phyloP scores from a whole-genome alignment of 2,797 vertebrate genomes.

The Psittacula echo region DNA sequence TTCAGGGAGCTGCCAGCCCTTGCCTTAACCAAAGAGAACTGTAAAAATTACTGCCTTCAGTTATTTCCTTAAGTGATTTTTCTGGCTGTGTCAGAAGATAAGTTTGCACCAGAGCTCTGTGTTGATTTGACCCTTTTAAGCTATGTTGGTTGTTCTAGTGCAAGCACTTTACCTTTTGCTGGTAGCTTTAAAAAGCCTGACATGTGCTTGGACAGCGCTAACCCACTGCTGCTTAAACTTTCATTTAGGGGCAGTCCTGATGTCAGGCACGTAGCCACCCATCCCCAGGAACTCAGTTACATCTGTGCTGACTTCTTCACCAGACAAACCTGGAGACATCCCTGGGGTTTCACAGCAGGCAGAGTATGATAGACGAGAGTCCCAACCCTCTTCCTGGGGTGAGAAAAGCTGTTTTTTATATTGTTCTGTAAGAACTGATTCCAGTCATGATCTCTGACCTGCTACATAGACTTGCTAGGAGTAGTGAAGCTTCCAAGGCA shows the following conservation, averaged over 20 bases:
- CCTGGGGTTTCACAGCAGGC: not conserved
- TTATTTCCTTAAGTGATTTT: not conserved
- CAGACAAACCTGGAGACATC: not conserved
- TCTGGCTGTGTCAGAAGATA: slow-evolving; percentile 21
- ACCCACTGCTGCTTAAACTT: not conserved
- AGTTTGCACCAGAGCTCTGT: not conserved
- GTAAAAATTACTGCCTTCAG: slow-evolving; percentile 1
- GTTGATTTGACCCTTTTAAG: not conserved
- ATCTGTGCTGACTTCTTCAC: not conserved
- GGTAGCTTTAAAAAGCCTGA: not conserved
- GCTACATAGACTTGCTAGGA: not conserved
- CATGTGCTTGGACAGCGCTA: not conserved
- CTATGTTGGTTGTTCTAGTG: not conserved
- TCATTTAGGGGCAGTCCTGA: not conserved
- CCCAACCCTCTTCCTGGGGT: not conserved
- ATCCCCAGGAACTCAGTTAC: not conserved
- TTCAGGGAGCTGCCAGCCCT: not conserved
- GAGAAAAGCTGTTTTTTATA: not conserved
- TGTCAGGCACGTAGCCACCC: not conserved
- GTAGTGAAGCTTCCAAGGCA: not conserved
- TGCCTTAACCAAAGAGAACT: slow-evolving; percentile 54
- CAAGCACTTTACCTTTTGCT: not conserved
- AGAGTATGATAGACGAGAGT: not conserved
- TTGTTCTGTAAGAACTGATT: not conserved
- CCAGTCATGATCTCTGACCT: not conserved